Conservation (phyloP, 2,888 invertebrate species). For the Epirrhoe tristata region DNA sequence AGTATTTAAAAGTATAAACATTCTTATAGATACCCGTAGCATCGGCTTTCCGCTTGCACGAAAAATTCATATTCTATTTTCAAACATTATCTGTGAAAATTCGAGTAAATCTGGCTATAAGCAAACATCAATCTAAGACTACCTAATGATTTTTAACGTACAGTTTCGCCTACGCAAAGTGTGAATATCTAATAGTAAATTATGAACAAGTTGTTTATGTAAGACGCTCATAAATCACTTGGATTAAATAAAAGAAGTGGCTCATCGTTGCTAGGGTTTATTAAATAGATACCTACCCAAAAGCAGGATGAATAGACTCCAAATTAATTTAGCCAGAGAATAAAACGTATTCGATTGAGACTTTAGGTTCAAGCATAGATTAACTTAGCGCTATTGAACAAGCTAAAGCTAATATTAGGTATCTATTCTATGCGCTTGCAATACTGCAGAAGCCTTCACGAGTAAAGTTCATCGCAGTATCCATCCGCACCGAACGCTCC, state of each 20-base stretch:
- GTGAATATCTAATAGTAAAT: conserved; percentile 2
- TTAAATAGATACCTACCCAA: too few species aligned
- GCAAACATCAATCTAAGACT: conserved; percentile 15
- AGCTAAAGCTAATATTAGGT: not conserved
- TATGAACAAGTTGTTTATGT: not conserved
- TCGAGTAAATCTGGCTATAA: conserved; percentile 4
- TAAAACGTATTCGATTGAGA: not conserved
- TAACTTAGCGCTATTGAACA: not conserved
- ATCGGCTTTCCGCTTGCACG: not conserved
- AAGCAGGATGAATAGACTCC: too few species aligned
- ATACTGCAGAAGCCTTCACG: too few species aligned
- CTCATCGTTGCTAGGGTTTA: not conserved
- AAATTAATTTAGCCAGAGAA: not conserved
- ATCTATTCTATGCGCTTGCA: too few species aligned
- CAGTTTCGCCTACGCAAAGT: conserved; percentile 1
- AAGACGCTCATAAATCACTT: too few species aligned
- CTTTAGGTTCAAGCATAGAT: not conserved
- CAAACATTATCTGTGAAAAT: not conserved
- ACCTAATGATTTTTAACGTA: conserved; percentile 2
- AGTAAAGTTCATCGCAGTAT: too few species aligned
- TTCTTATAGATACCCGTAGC: not conserved
- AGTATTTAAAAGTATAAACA: not conserved
- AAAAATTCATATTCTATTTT: conserved; percentile 8
- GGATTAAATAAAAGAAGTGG: not conserved
- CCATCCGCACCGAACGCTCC: too few species aligned